Evolutionary conservation across 2,797 vertebrate species (phyloP), one percentile per base, ranked within the genome.

Genomic region (Staurois parvus): DNA sequence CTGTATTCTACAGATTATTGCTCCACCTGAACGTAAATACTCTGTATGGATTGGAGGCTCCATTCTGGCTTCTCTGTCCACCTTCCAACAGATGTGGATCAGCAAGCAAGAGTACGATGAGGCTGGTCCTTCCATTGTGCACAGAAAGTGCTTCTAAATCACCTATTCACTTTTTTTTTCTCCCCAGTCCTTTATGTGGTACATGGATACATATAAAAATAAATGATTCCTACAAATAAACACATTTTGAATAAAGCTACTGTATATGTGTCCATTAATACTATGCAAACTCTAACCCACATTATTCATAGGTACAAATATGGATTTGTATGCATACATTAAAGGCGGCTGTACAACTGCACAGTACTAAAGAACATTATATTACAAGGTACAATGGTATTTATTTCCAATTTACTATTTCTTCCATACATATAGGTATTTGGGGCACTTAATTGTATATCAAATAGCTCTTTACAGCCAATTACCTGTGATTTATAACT

Each of bases 121-220:
- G 93, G 94, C 94, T 1, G 93, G 94, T 76, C 94, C 94, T 90
- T 94, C 91, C 93, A 94, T 94, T 87, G 92, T 95, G 91, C 95
- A 95, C 90, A 93, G 95, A 93, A 96, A 96, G 93, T 94, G 96
- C 94, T 96, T 97, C 95, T 97, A 95, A 96, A 15, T 56, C 76
- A 10, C 59, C 32, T 76, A 59, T 45, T 67, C 26, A 69, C 28
- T 40, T 52, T 15, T 17, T 59, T 11, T 19, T 37, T 17, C 24
- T 34, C 24, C 32, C 29, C 29, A 34, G 15, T 26, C 5, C 45
- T 12, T 80, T 28, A 69, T 69, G 42, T 80, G 78, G 67, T 70
- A 26, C 68, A 37, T 21, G 69, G 30, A 29, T 48, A 34, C 32
- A 26, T 62, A 21, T n/a, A 74, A n/a, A 68, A 68, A 76, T 74